Evolutionary conservation across 2,797 vertebrate genomes (phyloP), one percentile per base, ranked within the genome.

Genomic region (Gymnothorax reevesii): DNA sequence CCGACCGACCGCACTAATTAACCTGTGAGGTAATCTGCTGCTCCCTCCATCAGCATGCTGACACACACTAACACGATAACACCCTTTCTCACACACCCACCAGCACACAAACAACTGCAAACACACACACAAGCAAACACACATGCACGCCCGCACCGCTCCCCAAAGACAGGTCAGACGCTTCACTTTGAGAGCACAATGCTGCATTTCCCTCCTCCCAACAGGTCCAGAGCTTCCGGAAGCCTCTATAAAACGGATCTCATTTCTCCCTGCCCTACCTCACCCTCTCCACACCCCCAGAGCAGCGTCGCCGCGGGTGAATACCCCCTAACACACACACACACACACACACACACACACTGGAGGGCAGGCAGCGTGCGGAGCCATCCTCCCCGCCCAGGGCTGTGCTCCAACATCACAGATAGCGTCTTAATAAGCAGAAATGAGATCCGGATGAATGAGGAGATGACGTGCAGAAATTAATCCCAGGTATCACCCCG

Each of bases 61-160:
- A 80, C 17, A 52, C 55, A 42, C 62, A 13, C n/a, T n/a, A 57
- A 64, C 85, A 52, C 57, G 52, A 13, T n/a, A 73, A 82, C 71
- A 82, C 60, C 85, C 82, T 62, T 83, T 73, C 25, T 59, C 9
- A 73, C 55, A 77, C 60, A 77, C 49, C 33, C 55, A 55, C 52
- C 83, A 82, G n/a, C 62, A 71, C 77, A 84, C 17, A 84, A 49
- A 84, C 17, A 84, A 49, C 52, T 52, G 77, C 85, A 85, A 83
- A 64, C 84, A 87, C 87, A 87, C 83, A 84, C 88, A 83, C 88
- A n/a, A n/a, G n/a, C n/a, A n/a, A n/a, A 73, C 59, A 79, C 75
- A 42, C 27, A 79, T 6, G 7, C 75, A 42, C 75, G 49, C 75
- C 52, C 75, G 49, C 25, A 79, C 15, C 4, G 2, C 57, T 27